Evolutionary conservation across 2,113 vertebrate species (phyloP).

Genomic region (Vidua macroura): DNA sequence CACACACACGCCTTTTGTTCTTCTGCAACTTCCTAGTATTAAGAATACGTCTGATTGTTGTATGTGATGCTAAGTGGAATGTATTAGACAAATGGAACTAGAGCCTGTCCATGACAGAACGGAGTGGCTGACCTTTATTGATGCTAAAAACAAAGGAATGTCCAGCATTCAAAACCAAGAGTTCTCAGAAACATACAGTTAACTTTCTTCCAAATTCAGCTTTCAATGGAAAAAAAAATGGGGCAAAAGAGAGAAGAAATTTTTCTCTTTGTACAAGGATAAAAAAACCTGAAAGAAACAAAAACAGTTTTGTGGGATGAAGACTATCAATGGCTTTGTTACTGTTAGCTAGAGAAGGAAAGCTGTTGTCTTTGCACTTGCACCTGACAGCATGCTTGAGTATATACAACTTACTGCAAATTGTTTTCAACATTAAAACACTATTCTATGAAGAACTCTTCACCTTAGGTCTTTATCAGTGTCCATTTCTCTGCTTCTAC

Average conservation of each 20-base stretch:
- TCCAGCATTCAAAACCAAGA: not conserved
- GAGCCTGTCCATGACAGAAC: not conserved
- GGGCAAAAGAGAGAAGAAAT: not conserved
- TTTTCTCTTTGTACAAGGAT: not conserved
- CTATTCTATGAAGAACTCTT: not conserved
- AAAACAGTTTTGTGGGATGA: not conserved
- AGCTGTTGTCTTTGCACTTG: not conserved
- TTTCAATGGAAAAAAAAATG: not conserved
- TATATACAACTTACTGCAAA: not conserved
- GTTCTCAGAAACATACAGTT: not conserved
- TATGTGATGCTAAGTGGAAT: not conserved
- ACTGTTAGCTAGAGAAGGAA: not conserved
- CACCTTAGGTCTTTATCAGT: not conserved
- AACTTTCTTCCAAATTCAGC: not conserved
- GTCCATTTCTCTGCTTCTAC: not conserved
- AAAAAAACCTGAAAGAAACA: not conserved
- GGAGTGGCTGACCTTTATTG: not conserved
- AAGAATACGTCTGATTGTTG: constrained; percentile 34
- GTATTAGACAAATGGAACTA: not conserved
- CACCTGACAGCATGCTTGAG: not conserved
- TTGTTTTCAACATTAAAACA: not conserved
- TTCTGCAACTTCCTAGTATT: not conserved
- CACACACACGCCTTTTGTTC: constrained; percentile 53
- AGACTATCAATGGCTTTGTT: not conserved
- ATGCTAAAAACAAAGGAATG: not conserved